These are phyloP conservation scores for Diarsia dahlii DNA, from an alignment of 2,888 invertebrate genomes.

Conservation along the genomic window DNA sequence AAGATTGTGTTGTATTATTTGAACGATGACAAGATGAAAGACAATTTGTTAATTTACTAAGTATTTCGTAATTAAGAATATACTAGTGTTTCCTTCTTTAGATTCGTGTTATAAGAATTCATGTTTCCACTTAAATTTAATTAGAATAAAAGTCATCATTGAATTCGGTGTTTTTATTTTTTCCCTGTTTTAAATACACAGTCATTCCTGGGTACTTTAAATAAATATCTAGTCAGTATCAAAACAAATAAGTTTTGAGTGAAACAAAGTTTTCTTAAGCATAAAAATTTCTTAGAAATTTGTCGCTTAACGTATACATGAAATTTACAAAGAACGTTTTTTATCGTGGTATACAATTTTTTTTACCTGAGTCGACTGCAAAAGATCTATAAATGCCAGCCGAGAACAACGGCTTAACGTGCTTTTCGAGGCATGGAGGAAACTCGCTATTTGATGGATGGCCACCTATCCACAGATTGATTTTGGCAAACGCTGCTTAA, in stretches of 20 bases:
- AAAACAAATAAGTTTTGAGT: too few species aligned
- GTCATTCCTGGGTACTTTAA: neutral
- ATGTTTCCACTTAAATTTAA: slow-evolving; percentile 90
- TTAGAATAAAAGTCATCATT: slow-evolving; percentile 90
- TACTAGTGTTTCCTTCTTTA: slow-evolving; percentile 90
- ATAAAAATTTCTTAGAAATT: too few species aligned
- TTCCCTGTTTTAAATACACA: neutral
- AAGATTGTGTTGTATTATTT: slow-evolving; percentile 72
- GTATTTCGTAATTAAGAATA: slow-evolving; percentile 90
- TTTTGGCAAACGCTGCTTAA: neutral
- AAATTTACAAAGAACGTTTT: too few species aligned
- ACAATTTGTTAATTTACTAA: slow-evolving; percentile 89
- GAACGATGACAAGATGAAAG: slow-evolving; percentile 85
- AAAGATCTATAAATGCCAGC: neutral
- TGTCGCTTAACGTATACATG: too few species aligned
- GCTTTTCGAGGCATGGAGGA: neutral
- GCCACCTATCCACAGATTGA: neutral
- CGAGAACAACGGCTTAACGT: neutral
- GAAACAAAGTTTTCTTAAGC: too few species aligned
- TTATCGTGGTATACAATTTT: too few species aligned
- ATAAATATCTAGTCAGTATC: too few species aligned
- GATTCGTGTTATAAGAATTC: slow-evolving; percentile 90
- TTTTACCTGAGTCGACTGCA: too few species aligned
- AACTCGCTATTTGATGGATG: neutral
- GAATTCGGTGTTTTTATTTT: slow-evolving; percentile 78